phyloP scores from a whole-genome alignment of 2,888 invertebrate genomes.

The Drosophila longiperda region DNA sequence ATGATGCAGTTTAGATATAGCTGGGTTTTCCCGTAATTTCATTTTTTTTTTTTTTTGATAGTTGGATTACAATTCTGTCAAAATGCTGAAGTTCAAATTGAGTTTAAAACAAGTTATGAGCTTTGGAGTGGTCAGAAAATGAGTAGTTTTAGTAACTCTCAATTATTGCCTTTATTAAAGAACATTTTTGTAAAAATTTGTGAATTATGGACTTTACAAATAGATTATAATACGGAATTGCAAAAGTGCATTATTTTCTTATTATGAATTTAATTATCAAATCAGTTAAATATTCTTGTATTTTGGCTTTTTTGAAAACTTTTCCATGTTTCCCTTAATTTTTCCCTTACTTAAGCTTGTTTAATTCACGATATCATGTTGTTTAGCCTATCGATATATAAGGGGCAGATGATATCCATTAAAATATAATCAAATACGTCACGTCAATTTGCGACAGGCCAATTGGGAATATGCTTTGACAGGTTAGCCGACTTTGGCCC shows the following conservation, averaged over 20 bases:
- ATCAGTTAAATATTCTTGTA: neutral
- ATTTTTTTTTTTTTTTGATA: neutral
- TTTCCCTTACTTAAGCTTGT: neutral
- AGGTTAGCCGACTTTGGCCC: constrained; percentile 15
- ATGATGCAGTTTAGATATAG: neutral
- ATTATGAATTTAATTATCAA: neutral
- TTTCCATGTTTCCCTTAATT: neutral
- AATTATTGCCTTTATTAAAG: neutral
- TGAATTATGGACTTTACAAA: neutral
- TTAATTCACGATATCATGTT: constrained; percentile 2
- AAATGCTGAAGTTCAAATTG: neutral
- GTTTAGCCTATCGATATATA: neutral
- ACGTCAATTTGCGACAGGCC: constrained; percentile 31
- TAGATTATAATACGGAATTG: neutral
- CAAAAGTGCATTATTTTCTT: neutral
- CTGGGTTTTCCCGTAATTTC: neutral
- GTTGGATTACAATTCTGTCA: neutral
- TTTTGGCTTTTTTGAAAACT: neutral
- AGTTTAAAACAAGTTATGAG: neutral
- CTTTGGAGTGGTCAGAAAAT: neutral
- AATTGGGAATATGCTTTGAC: constrained; percentile 19
- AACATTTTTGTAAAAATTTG: neutral
- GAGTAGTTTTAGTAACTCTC: neutral
- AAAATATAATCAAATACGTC: constrained; percentile 26
- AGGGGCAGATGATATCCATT: constrained; percentile 25